A percentile compares a stretch with the other conserved stretches of the same genome.
Conservation (phyloP, 2,888 invertebrate genomes). For the Lepidochitona cinerea region DNA sequence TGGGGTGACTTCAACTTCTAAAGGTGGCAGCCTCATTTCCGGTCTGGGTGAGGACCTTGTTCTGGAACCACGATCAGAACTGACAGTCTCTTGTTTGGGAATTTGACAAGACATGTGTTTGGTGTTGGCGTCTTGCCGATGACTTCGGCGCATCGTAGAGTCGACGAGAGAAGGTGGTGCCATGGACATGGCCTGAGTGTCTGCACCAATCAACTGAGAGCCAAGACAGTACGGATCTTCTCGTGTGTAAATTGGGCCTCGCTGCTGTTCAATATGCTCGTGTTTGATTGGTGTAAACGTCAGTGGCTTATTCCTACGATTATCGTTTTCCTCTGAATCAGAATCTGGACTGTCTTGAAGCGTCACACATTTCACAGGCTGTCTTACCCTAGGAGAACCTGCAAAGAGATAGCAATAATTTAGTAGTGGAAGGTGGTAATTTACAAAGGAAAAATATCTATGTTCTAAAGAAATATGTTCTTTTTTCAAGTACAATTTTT, state of each 20-base stretch:
- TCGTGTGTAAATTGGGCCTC: not conserved
- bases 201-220: not conserved
- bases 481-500: too few relatives aligned
- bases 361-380: constrained; percentile 83
- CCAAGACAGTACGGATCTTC: not conserved
- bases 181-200: constrained; percentile 8
- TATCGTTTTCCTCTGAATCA: constrained; percentile 48
- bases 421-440: too few relatives aligned
- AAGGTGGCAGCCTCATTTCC: constrained; percentile 39
- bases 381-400: constrained; percentile 73
- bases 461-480: too few relatives aligned
- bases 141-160: not conserved
- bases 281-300: constrained; percentile 61
- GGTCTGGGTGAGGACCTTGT: not conserved
- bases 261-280: constrained; percentile 36
- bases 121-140: not conserved
- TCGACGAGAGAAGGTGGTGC: not conserved
- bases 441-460: too few relatives aligned
- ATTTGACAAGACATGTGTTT: constrained; percentile 22
- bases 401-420: not conserved
- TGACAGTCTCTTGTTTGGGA: constrained; percentile 35
- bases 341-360: constrained; percentile 76
- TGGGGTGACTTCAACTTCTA: constrained; percentile 54
- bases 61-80: not conserved
- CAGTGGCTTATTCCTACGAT: constrained; percentile 35